Conservation (phyloP, 2,888 invertebrate species). For the Agapetus fuscipes region DNA sequence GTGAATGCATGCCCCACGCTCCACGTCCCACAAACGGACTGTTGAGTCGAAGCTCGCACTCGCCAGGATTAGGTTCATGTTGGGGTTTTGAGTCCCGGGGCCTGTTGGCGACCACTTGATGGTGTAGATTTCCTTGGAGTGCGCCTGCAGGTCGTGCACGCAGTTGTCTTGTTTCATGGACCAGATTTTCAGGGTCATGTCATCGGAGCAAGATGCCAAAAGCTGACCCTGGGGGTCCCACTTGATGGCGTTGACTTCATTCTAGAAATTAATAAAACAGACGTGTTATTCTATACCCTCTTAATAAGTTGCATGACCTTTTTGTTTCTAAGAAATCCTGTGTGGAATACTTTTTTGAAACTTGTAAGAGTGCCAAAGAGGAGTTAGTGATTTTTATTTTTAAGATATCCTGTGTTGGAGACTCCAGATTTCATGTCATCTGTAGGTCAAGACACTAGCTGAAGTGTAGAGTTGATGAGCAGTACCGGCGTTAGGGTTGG, state of each 20-base stretch:
- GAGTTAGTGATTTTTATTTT: too few species aligned
- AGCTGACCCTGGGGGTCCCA: constrained; percentile 98
- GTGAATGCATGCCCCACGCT: constrained; percentile 87
- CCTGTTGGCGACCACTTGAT: constrained; percentile 99
- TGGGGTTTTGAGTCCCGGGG: constrained; percentile 93
- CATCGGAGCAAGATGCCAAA: constrained; percentile 97
- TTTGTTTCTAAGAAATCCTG: too few species aligned
- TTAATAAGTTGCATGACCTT: too few species aligned
- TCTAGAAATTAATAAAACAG: constrained; percentile 53
- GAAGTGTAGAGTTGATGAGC: too few species aligned
- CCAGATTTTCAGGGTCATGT: constrained; percentile 99
- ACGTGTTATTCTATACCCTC: too few species aligned
- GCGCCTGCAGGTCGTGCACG: constrained; percentile 91
- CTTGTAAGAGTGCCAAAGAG: too few species aligned
- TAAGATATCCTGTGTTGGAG: too few species aligned
- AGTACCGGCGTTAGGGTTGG: too few species aligned
- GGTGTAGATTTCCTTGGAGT: constrained; percentile 98
- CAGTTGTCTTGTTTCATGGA: constrained; percentile 94
- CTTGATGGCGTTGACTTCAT: constrained; percentile 99
- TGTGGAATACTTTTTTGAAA: too few species aligned
- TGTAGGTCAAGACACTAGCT: too few species aligned
- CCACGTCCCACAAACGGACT: constrained; percentile 94
- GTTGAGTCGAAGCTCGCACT: constrained; percentile 99
- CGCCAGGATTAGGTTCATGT: constrained; percentile 91
- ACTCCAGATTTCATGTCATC: too few species aligned